phyloP scores from a whole-genome alignment of 2,797 vertebrate species.

The Pelobates cultripes region DNA sequence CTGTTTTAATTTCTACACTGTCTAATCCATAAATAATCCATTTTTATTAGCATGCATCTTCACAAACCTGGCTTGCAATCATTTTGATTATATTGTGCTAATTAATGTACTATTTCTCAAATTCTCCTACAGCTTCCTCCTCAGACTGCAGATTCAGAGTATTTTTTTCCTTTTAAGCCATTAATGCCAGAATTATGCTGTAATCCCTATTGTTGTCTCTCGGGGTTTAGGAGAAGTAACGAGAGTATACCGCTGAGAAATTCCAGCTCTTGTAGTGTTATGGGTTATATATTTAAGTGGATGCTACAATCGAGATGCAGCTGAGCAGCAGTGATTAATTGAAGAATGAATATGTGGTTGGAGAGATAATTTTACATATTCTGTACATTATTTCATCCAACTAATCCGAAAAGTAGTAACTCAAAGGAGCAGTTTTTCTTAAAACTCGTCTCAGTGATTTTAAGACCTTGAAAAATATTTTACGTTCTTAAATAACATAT shows the following conservation, averaged over 20 bases:
- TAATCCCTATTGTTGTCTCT: slow-evolving; percentile 2
- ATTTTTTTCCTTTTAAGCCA: slow-evolving; percentile 12
- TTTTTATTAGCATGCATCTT: slow-evolving; percentile 7
- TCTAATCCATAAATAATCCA: background rate
- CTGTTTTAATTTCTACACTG: too few relatives aligned
- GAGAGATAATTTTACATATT: background rate
- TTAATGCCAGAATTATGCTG: slow-evolving; percentile 21
- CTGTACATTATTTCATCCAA: background rate
- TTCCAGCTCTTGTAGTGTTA: slow-evolving; percentile 10
- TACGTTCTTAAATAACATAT: too few relatives aligned
- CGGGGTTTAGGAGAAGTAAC: slow-evolving; percentile 6
- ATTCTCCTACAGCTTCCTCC: background rate
- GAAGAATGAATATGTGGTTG: slow-evolving; percentile 29
- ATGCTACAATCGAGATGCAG: slow-evolving; percentile 3
- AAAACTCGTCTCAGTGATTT: background rate
- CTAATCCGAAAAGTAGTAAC: background rate
- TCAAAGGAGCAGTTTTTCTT: background rate
- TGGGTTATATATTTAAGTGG: slow-evolving; percentile 35
- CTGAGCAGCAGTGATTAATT: slow-evolving; percentile 8
- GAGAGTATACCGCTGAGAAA: slow-evolving; percentile 21
- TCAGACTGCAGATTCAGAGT: background rate
- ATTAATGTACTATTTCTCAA: slow-evolving; percentile 32
- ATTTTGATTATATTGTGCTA: slow-evolving; percentile 46
- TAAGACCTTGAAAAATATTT: too few relatives aligned
- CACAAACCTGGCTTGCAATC: slow-evolving; percentile 19